Percentiles rank a stretch among this genome's conserved stretches.
These are phyloP conservation scores for Rhyacichthys aspro DNA, from an alignment of 2,797 vertebrate species.

Conservation along the genomic window DNA sequence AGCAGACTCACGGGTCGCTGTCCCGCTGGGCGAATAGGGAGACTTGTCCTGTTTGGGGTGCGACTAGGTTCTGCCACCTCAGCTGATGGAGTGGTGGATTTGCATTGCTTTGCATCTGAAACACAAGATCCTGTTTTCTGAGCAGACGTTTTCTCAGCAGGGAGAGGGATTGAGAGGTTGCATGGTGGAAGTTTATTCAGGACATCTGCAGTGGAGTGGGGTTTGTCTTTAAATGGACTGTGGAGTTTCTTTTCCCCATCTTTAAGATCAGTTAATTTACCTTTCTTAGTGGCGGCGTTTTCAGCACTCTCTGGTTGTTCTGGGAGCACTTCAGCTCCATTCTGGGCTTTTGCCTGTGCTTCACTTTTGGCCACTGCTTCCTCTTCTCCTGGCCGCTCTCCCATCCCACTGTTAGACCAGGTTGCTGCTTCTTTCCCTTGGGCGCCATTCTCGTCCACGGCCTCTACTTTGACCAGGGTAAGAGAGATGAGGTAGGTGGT, in stretches of 20 bases:
- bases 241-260: slow-evolving; percentile 49
- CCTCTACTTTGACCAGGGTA: slow-evolving; percentile 96
- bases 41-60: slow-evolving; percentile 63
- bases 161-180: slow-evolving; percentile 59
- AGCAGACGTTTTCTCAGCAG: slow-evolving; percentile 34
- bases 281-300: slow-evolving; percentile 47
- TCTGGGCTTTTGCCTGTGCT: slow-evolving; percentile 33
- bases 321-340: slow-evolving; percentile 44
- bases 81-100: slow-evolving; percentile 24
- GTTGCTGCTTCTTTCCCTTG: slow-evolving; percentile 59
- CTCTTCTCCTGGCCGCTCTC: slow-evolving; percentile 11
- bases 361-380: slow-evolving; percentile 29
- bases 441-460: slow-evolving; percentile 81
- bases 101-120: slow-evolving; percentile 52
- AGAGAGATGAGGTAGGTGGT: slow-evolving; percentile 98
- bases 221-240: slow-evolving; percentile 51
- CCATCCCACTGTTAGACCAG: slow-evolving; percentile 17
- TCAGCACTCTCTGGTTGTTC: slow-evolving; percentile 34
- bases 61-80: slow-evolving; percentile 57
- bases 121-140: slow-evolving; percentile 43
- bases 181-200: slow-evolving; percentile 42
- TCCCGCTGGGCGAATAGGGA: slow-evolving; percentile 64
- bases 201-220: slow-evolving; percentile 39
- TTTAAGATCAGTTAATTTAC: slow-evolving; percentile 42
- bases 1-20: slow-evolving; percentile 76